Evolutionary conservation across 35 echinoderm and acorn worm genomes (phyloP), one percentile per base, ranked within the genome.

Genomic region (Acanthaster planci): DNA sequence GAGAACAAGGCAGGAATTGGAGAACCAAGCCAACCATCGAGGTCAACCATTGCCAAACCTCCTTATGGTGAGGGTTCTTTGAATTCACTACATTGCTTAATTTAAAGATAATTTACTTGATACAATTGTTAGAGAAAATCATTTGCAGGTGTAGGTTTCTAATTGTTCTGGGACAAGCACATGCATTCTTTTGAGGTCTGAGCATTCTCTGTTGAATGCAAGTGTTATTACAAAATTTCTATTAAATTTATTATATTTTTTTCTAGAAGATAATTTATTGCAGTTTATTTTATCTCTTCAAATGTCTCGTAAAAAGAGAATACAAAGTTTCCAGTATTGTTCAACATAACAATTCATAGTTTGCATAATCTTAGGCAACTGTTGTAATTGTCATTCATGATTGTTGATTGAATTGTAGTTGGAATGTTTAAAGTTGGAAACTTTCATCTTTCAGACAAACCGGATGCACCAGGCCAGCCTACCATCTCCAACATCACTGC

Each of bases 1-100:
- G 80, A 94, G 75, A 99, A 99, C 88, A 93, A 80, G 34, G 96
- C 88, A 60, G 96, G 96, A 2, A 51, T 91, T 36, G 92, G 96
- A 17, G 90, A 90, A 76, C 92, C 89, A 32, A 99, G 96, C 81
- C 88, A 99, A 16, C 67, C 90, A 21, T 91, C 96, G 39, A 78
- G 91, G 37, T 57, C 85, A 12, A 86, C 90, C 15, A 55, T 94
- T 35, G 85, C 86, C 14, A 97, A 93, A 86, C 91, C 88, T 51
- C 95, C 95, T 10, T 97, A 93, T 89, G 91, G 95, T 97, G 78
- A 91, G 91, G 23, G 21, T 35, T 60, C 3, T 12, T 18, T 37
- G 42, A 12, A 47, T 47, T 6, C 12, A 6, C 42, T 47, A 6
- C 4, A 47, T 4, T 47, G 42, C 42, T 47, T 47, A 4, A 6